These are phyloP conservation scores for Gorsachius magnificus DNA, from an alignment of 2,797 vertebrate genomes.

Conservation along the genomic window DNA sequence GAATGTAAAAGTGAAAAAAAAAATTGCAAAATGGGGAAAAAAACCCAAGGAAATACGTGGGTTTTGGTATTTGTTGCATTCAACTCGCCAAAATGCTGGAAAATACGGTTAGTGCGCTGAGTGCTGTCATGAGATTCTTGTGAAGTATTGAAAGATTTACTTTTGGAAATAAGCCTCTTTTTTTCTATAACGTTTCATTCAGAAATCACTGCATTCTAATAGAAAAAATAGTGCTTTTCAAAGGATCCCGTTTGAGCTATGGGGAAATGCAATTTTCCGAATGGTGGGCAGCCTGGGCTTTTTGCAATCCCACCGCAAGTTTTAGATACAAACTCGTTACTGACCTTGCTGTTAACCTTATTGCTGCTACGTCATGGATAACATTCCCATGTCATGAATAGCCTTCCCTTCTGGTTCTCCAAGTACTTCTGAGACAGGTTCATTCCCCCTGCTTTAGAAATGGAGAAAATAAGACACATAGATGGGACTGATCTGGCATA, in stretches of 20 bases:
- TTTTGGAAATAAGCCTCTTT: neutral
- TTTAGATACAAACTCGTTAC: neutral
- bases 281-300: neutral
- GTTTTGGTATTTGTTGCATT: neutral
- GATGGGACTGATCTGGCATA: neutral
- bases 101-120: neutral
- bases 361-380: fast-evolving
- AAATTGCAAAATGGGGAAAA: neutral
- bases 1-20: neutral
- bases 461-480: neutral
- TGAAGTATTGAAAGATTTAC: fast-evolving
- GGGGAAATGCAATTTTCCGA: neutral
- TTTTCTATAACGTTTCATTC: neutral
- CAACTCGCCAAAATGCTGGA: neutral
- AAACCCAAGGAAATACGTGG: fast-evolving
- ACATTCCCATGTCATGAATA: neutral
- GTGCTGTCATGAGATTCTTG: fast-evolving
- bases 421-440: neutral
- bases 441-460: neutral
- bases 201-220: neutral
- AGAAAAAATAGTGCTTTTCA: neutral
- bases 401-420: neutral
- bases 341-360: neutral
- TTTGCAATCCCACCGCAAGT: neutral
- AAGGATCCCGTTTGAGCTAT: neutral